Evolutionary conservation across 2,888 invertebrate genomes (phyloP), one percentile per base, ranked within the genome.

Genomic region (Ptychoptera contaminata): DNA sequence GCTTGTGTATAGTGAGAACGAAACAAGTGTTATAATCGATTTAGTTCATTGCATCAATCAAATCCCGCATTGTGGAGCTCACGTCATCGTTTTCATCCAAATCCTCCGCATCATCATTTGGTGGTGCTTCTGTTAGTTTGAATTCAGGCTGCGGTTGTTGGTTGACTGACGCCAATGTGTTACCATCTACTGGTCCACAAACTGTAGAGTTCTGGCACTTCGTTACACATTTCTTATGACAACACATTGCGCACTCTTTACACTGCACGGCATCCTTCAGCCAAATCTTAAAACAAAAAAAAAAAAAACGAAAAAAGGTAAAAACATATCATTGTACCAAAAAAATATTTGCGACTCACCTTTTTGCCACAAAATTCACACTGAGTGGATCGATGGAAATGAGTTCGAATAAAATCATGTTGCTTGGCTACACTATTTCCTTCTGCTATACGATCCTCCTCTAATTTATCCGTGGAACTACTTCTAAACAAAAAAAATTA

Each of bases 291-390:
- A 35, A 34, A 15, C 8, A 36, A 29, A 29, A 6, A 39, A 39
- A 16, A n/a, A n/a, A n/a, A n/a, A n/a, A n/a, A n/a, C n/a, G n/a
- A n/a, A n/a, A n/a, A n/a, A n/a, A n/a, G n/a, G n/a, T n/a, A n/a
- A n/a, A n/a, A n/a, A n/a, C n/a, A n/a, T n/a, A n/a, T n/a, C n/a
- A n/a, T n/a, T n/a, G n/a, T 90, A 56, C 29, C 16, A 9, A 42
- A 34, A 47, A 44, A 6, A 31, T n/a, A n/a, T 34, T n/a, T 34
- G 9, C 34, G 14, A 12, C 31, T 31, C n/a, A 40, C 42, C 42
- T 93, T 93, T 60, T 90, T 92, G 48, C 85, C 82, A 67, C 93
- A 93, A 62, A 90, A 92, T 61, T 90, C 86, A 60, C 93, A 93
- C 59, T 86, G 85, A 3, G 91, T 90, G 0, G 86, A 84, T 45